These are phyloP conservation scores for Aphelocoma coerulescens DNA, from an alignment of 2,113 vertebrate species.

Conservation along the genomic window DNA sequence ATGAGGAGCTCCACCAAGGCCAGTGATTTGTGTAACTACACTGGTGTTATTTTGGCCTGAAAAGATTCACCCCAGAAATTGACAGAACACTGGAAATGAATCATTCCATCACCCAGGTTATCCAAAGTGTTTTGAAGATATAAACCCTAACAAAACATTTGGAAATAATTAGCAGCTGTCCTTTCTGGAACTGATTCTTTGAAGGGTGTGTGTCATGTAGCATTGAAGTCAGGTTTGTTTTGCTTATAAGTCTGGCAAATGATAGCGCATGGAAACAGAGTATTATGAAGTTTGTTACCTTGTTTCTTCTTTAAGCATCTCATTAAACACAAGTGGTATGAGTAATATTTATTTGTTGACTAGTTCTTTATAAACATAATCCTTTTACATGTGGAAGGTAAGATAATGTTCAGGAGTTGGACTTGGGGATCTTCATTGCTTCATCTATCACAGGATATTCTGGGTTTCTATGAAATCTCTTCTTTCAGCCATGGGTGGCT, in stretches of 20 bases:
- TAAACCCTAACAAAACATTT: background rate
- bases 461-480: background rate
- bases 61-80: background rate
- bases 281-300: background rate
- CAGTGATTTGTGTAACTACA: background rate
- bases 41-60: background rate
- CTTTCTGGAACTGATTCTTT: slow-evolving; percentile 2
- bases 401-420: background rate
- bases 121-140: background rate
- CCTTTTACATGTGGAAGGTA: background rate
- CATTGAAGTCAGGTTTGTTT: slow-evolving; percentile 7
- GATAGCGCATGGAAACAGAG: background rate
- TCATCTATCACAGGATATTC: background rate
- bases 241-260: background rate
- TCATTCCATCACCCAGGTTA: background rate
- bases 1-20: background rate
- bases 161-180: slow-evolving; percentile 6
- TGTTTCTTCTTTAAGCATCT: background rate
- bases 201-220: background rate
- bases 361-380: background rate
- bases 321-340: background rate
- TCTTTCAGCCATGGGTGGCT: background rate
- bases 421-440: background rate
- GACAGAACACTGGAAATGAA: background rate
- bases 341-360: background rate